These are phyloP conservation scores for Drosophila setosimentum DNA, from an alignment of 2,888 invertebrate genomes.

Conservation along the genomic window DNA sequence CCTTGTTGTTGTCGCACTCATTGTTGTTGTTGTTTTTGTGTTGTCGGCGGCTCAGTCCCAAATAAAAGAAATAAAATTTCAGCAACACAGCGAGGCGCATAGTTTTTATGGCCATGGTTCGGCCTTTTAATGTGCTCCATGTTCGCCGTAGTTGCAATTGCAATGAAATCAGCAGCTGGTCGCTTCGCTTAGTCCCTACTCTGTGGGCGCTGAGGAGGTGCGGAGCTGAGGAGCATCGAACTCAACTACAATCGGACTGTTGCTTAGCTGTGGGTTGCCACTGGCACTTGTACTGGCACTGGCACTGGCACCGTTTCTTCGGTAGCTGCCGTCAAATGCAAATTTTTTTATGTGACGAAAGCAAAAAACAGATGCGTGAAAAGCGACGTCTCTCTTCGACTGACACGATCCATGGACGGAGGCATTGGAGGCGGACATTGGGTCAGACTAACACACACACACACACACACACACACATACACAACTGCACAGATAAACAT, in stretches of 20 bases:
- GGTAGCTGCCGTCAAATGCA: constrained; percentile 59
- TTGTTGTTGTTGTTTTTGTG: constrained; percentile 36
- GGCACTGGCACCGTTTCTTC: constrained; percentile 32
- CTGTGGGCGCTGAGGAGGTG: neutral
- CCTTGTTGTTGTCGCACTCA: constrained; percentile 53
- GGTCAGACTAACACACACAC: constrained; percentile 19
- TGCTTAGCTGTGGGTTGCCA: constrained; percentile 30
- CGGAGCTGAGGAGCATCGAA: neutral
- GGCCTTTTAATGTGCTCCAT: constrained; percentile 62
- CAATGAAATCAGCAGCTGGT: constrained; percentile 54
- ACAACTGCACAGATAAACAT: neutral
- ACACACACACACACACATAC: neutral
- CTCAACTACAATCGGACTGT: constrained; percentile 17
- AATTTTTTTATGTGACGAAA: constrained; percentile 61
- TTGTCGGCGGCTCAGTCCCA: constrained; percentile 56
- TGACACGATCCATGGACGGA: constrained; percentile 7
- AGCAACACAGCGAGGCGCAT: constrained; percentile 61
- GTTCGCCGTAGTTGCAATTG: constrained; percentile 41
- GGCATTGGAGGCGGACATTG: constrained; percentile 24
- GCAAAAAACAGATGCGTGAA: constrained; percentile 56
- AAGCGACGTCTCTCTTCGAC: constrained; percentile 35
- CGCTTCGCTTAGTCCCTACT: constrained; percentile 24
- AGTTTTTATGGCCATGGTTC: constrained; percentile 70
- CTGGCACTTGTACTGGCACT: constrained; percentile 29
- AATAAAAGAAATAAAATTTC: constrained; percentile 72